A percentile compares a stretch with the other conserved stretches of the same genome.
Conservation (phyloP, 2,888 invertebrate species). For the Coelinius sp. region DNA sequence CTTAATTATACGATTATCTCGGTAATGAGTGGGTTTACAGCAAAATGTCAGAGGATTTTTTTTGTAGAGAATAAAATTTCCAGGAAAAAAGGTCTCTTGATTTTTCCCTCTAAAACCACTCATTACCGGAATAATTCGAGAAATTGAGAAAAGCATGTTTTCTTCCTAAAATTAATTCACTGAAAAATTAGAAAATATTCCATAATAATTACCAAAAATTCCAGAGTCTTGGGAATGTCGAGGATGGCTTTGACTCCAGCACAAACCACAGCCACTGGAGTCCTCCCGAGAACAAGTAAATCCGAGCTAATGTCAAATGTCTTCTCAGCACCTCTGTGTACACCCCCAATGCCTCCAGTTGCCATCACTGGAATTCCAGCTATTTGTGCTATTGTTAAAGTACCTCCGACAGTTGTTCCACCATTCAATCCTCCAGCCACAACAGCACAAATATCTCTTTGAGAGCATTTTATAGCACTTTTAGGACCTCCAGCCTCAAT, state of each 20-base stretch:
- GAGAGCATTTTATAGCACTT: conserved; percentile 85
- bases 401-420: conserved; percentile 97
- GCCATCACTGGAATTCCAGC: conserved; percentile 93
- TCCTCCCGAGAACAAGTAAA: conserved; percentile 89
- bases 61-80: no score
- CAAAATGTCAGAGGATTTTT: no score
- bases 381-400: conserved; percentile 86
- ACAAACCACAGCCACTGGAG: conserved; percentile 91
- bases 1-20: no score
- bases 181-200: no score
- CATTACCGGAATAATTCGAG: no score
- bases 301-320: conserved; percentile 96
- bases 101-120: no score
- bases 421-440: conserved; percentile 81
- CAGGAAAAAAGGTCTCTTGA: no score
- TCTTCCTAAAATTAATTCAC: no score
- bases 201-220: conserved; percentile 81
- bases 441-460: conserved; percentile 87
- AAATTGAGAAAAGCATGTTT: no score
- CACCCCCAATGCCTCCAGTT: conserved; percentile 95
- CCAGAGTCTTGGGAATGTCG: conserved; percentile 94
- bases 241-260: conserved; percentile 98
- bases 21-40: no score
- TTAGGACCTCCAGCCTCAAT: conserved; percentile 47
- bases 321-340: conserved; percentile 89